Conservation (phyloP, 2,113 vertebrate species). For the Nesogale talazaci region DNA sequence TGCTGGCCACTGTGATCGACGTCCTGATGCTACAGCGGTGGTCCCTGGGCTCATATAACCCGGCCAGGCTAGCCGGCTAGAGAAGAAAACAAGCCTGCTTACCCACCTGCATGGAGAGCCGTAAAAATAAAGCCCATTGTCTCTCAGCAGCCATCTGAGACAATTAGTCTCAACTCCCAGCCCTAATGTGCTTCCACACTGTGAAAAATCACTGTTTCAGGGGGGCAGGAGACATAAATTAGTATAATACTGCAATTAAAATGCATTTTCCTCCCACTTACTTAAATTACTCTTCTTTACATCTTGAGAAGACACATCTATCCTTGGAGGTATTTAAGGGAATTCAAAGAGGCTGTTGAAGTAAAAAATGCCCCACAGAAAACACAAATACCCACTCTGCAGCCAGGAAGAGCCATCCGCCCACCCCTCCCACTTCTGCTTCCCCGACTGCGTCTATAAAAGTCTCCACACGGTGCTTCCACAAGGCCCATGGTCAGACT, state of each 20-base stretch:
- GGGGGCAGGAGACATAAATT: constrained; percentile 68
- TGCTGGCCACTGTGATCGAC: not conserved
- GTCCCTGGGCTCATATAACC: not conserved
- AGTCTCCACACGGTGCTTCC: not conserved
- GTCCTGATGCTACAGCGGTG: not conserved
- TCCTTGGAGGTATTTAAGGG: constrained; percentile 46
- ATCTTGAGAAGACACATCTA: constrained; percentile 52
- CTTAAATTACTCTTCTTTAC: constrained; percentile 58
- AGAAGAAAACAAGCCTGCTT: not conserved
- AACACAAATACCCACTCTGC: not conserved
- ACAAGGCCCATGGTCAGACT: not conserved
- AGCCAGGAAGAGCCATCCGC: not conserved
- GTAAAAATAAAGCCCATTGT: constrained; percentile 40
- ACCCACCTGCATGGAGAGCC: constrained; percentile 47
- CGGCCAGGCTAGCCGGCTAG: not conserved
- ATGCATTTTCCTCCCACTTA: constrained; percentile 74
- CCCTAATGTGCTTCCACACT: constrained; percentile 65
- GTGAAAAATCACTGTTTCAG: constrained; percentile 66
- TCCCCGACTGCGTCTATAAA: not conserved
- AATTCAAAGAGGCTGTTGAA: constrained; percentile 33
- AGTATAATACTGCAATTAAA: constrained; percentile 79
- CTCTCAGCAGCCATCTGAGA: constrained; percentile 65
- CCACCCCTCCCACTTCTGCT: too few species aligned
- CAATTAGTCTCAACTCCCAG: constrained; percentile 68
- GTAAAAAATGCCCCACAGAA: constrained; percentile 1